Base-by-base conservation (phyloP, 2,888 invertebrate species). In the Alcis repandata region DNA sequence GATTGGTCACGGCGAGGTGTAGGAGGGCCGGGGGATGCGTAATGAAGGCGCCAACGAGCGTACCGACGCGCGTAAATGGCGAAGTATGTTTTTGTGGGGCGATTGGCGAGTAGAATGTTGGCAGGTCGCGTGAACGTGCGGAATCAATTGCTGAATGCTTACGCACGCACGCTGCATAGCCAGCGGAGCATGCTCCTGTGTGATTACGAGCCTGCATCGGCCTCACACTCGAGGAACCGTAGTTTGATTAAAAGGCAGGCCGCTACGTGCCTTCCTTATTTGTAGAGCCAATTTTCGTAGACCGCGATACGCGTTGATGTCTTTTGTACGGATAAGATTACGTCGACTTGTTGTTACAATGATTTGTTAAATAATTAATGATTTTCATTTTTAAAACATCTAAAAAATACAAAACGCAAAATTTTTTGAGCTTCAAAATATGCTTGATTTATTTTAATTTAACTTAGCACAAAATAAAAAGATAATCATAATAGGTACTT, bases 1-100 rank as follows among this genome's bases (percentile, higher is more conserved):
- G 89, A 91, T 90, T 90, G 91, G 90, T 75, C 69, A 72, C 65
- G 64, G 72, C 64, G 73, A 68, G 69, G 72, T 59, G 74, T 66
- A 70, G 76, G 77, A 72, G 80, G 84, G 79, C 79, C 71, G 77
- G 71, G 76, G 74, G 76, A 75, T 75, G 80, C 72, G 72, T 79
- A 72, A 72, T 76, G 70, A 69, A 79, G 82, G 82, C 79, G 82
- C 84, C 82, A 84, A 76, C 79, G 73, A 81, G 80, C 79, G 80
- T 78, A 76, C 74, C 74, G 70, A 75, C 77, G 72, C 76, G 78
- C 78, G 80, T 79, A 84, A 82, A 83, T 82, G 79, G 79, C 62
- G 75, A 68, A 63, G 73, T 76, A 69, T 73, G 79, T 84, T 89
- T 88, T 87, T 88, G 82, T 77, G 38, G 49, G 68, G 75, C 75